Base-by-base conservation (phyloP, 2,888 invertebrate genomes). In the Chrysolina americana region DNA sequence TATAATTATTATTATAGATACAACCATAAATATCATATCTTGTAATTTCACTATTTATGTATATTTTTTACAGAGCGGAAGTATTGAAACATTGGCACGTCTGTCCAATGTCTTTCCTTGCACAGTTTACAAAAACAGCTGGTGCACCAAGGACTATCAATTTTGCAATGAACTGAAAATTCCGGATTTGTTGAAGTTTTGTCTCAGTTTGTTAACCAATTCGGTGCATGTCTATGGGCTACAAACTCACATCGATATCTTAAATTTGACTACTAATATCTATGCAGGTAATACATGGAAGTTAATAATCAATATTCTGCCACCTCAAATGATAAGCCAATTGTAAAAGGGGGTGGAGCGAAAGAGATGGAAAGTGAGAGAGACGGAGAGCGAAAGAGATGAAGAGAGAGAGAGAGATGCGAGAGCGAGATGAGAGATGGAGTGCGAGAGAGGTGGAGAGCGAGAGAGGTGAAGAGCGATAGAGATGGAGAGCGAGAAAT, bases 81-180 rank as follows among this genome's bases (percentile, higher is more conserved):
- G 92, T 83, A 90, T 92, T 81, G 92, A 94, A 86, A 91, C 95
- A 0, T 88, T 97, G 1, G 91, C 91, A 81, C 85, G 90, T 5
- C 87, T 96, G 47, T 92, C 94, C 65, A 90, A 89, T 65, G 88
- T 88, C 23, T 96, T 93, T 88, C 90, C 92, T 0, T 93, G 94
- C 2, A 93, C 93, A 80, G 87, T 91, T 21, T 93, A 94, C 84
- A 88, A 90, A 10, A 90, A 89, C 21, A 91, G 94, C 0, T 96
- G 95, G 92, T 90, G 90, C 76, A 92, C 73, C 5, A 79, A 68
- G 41, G 76, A 68, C 68, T 71, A 73, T 64, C 63, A 70, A 50
- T 71, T 73, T n/a, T 71, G 41, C 50, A 71, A 71, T 11, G 71
- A 70, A 17, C 5, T 71, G 15, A 82, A 81, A 71, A 81, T 83